A percentile compares a stretch with the other conserved stretches of the same genome.
Evolutionary conservation across 2,888 invertebrate species (phyloP).

Genomic region (Lysandra coridon): DNA sequence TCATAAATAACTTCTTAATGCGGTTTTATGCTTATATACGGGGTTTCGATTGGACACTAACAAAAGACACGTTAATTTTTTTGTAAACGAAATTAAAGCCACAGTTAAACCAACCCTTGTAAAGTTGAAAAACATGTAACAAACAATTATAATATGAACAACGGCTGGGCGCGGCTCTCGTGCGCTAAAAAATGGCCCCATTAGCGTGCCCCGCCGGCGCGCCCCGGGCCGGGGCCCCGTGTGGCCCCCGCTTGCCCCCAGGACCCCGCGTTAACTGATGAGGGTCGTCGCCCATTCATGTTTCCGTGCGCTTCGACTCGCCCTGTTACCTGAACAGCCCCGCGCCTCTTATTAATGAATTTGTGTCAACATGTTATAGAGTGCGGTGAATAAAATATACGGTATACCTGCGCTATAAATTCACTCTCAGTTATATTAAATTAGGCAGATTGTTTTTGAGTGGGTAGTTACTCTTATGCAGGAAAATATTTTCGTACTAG

Average conservation of each 20-base stretch:
- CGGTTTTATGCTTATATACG: no score
- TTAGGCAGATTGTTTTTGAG: no score
- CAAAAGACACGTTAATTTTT: not conserved
- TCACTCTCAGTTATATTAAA: no score
- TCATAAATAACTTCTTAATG: not conserved
- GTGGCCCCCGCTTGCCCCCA: not conserved
- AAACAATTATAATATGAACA: not conserved
- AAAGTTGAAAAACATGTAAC: not conserved
- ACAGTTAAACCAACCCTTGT: slow-evolving; percentile 7
- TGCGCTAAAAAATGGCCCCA: slow-evolving; percentile 28
- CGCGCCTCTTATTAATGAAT: slow-evolving; percentile 3
- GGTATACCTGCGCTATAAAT: no score
- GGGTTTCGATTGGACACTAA: not conserved
- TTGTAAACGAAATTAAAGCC: not conserved
- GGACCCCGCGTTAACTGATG: not conserved
- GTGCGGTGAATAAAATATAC: no score
- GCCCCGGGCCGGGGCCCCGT: not conserved
- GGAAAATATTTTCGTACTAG: no score
- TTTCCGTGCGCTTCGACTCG: not conserved
- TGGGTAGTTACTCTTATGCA: no score
- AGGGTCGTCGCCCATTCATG: slow-evolving; percentile 21
- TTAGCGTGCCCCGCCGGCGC: slow-evolving; percentile 12
- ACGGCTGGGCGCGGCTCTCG: slow-evolving; percentile 27
- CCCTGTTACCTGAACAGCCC: not conserved
- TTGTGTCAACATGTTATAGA: not conserved